Base-by-base conservation (phyloP, 2,888 invertebrate genomes). In the Criorhina ranunculi region DNA sequence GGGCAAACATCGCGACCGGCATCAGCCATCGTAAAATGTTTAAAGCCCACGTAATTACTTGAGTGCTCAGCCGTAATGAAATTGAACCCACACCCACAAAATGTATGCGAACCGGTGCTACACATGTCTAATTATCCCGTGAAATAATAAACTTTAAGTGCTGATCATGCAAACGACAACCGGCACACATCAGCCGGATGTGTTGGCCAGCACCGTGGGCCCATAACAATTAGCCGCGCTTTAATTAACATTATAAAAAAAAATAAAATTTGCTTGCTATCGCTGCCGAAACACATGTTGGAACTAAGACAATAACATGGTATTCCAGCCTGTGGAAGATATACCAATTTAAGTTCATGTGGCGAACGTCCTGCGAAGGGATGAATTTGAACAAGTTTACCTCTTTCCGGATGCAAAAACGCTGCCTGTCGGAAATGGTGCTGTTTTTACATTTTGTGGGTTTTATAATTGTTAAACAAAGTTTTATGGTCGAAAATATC, bases 61-160 rank as follows among this genome's bases (percentile, higher is more conserved):
- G 60, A 78, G 78, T 75, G 57, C 51, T 73, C 51, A 51, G 59
- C 64, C 69, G 24, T 77, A 77, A 70, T 77, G 66, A 66, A 82
- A 77, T 35, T 49, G 78, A 73, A 73, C 72, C 72, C 60, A 57
- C 33, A 57, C 33, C 55, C 69, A 44, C 59, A 59, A 51, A 64
- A 12, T 15, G 12, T 12, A 66, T 40, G 53, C 60, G 24, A 37
- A 62, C 31, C 62, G 37, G 57, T 31, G 57, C 37, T 69, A 66
- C 60, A 72, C 73, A 69, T 78, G 73, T 78, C 83, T 79, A 78
- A 83, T 83, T 83, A 83, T 83, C 67, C 83, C 42, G 62, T 79
- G 42, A 79, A 83, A 79, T 83, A 85, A 85, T 85, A 79, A 85
- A 85, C 79, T 69, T 83, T 78, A 78, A 83, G 78, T 73, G 82